Evolutionary conservation across 2,888 invertebrate genomes (phyloP).

Genomic region (Drosophila hamatofila): DNA sequence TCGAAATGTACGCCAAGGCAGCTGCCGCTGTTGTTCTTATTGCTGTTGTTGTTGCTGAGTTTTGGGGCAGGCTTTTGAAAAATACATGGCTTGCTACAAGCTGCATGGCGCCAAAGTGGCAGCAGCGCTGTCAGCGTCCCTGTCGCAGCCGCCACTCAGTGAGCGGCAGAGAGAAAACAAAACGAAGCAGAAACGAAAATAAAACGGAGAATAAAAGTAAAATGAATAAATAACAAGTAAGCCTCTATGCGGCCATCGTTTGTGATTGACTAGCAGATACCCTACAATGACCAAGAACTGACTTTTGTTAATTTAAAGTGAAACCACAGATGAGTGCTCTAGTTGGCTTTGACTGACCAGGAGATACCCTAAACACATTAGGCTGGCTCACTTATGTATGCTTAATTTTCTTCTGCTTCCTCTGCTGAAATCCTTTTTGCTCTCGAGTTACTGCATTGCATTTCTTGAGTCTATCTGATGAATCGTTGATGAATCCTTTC

Average conservation of each 20-base stretch:
- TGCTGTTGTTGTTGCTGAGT: conserved; percentile 18
- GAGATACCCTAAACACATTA: background rate
- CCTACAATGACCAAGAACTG: background rate
- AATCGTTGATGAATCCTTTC: background rate
- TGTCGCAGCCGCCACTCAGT: conserved; percentile 48
- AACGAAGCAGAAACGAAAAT: conserved; percentile 7
- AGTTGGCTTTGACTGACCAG: background rate
- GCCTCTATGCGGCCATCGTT: background rate
- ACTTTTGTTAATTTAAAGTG: background rate
- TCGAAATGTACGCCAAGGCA: conserved; percentile 48
- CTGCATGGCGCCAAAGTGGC: conserved; percentile 50
- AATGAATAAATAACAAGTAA: conserved; percentile 28
- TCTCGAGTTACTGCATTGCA: no score
- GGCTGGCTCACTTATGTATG: background rate
- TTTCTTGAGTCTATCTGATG: background rate
- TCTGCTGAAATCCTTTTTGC: no score
- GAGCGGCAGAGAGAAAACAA: conserved; percentile 21
- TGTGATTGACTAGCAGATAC: conserved; percentile 1
- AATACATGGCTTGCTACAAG: conserved; percentile 54
- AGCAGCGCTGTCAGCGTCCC: conserved; percentile 57
- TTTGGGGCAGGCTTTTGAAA: conserved; percentile 55
- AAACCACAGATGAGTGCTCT: background rate
- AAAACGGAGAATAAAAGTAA: conserved; percentile 20
- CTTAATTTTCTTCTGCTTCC: no score
- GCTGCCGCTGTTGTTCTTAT: background rate